Conservation (phyloP, 2,888 invertebrate genomes). For the Aproaerema taeniolella region DNA sequence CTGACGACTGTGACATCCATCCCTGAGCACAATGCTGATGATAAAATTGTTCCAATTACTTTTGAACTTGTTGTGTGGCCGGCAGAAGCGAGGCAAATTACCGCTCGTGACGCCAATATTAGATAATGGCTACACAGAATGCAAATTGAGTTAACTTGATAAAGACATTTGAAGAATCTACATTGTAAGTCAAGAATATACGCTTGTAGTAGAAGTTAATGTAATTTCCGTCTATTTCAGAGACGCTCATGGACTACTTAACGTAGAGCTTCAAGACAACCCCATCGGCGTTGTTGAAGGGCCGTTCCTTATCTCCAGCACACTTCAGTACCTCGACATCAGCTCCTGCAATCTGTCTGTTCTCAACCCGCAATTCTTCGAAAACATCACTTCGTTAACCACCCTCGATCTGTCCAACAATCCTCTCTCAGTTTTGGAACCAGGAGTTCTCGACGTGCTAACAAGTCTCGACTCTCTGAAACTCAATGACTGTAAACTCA, state of each 20-base stretch:
- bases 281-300: slow-evolving; percentile 79
- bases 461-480: slow-evolving; percentile 81
- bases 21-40: slow-evolving; percentile 52
- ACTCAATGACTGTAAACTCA: slow-evolving; percentile 81
- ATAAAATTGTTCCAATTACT: slow-evolving; percentile 69
- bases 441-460: slow-evolving; percentile 79
- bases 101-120: slow-evolving; percentile 56
- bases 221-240: slow-evolving; percentile 51
- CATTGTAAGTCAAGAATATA: slow-evolving; percentile 5
- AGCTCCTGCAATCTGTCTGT: slow-evolving; percentile 79
- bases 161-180: background rate
- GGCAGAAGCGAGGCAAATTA: slow-evolving; percentile 51
- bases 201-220: background rate
- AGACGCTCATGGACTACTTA: slow-evolving; percentile 82
- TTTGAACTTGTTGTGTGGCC: slow-evolving; percentile 52
- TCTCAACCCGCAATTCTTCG: slow-evolving; percentile 80
- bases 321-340: slow-evolving; percentile 82
- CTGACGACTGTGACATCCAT: slow-evolving; percentile 34
- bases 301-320: slow-evolving; percentile 80
- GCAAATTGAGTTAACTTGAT: slow-evolving; percentile 55
- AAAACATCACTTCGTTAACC: slow-evolving; percentile 80
- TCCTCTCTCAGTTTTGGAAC: slow-evolving; percentile 76
- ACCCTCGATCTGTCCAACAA: slow-evolving; percentile 84
- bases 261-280: slow-evolving; percentile 83
- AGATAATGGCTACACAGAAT: slow-evolving; percentile 66